Evolutionary conservation across 2,797 vertebrate genomes (phyloP).

Genomic region (Triplophysa yarkandensis): DNA sequence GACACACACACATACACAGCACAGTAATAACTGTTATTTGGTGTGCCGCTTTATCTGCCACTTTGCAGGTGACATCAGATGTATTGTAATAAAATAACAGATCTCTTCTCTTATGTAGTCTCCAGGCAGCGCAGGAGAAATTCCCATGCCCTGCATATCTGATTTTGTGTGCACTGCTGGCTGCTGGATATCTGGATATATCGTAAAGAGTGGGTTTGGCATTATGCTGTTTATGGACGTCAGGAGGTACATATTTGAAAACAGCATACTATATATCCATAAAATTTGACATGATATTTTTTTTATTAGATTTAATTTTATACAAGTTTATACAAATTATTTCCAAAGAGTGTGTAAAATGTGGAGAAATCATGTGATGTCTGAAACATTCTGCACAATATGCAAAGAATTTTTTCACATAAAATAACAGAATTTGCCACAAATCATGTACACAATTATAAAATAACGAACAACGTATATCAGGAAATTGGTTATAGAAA

Average conservation of each 20-base stretch:
- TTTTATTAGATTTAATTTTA: no score
- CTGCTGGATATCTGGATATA: slow-evolving; percentile 22
- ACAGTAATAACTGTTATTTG: slow-evolving; percentile 70
- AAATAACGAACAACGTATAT: no score
- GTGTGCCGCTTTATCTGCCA: slow-evolving; percentile 62
- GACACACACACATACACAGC: neutral
- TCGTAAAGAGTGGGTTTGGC: neutral
- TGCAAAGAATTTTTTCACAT: no score
- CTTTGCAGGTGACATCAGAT: slow-evolving; percentile 70
- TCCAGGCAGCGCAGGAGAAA: slow-evolving; percentile 65
- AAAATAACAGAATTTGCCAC: no score
- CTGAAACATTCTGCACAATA: no score
- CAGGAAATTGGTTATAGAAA: no score
- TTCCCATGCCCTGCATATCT: slow-evolving; percentile 65
- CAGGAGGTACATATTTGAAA: neutral
- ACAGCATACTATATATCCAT: neutral
- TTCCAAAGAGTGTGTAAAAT: no score
- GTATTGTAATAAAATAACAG: slow-evolving; percentile 72
- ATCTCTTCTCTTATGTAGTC: slow-evolving; percentile 74
- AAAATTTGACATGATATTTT: no score
- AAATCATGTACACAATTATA: no score
- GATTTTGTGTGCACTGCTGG: slow-evolving; percentile 63
- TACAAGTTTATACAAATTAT: no score
- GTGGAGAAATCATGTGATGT: no score
- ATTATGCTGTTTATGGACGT: no score